These are phyloP conservation scores for Hydropsyche betteni DNA, from an alignment of 2,888 invertebrate genomes.

Conservation along the genomic window DNA sequence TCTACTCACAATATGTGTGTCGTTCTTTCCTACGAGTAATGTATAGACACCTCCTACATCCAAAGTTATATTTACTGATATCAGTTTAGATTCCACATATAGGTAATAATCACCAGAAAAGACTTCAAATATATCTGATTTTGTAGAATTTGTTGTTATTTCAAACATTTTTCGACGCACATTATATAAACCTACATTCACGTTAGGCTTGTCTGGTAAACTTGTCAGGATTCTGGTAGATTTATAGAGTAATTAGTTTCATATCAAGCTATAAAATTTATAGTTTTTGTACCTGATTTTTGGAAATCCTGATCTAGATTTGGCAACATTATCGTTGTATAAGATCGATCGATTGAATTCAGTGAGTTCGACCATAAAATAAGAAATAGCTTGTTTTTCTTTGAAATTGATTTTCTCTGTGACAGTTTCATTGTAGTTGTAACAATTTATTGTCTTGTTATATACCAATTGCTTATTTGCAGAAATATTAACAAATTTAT, in stretches of 20 bases:
- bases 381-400: constrained; percentile 58
- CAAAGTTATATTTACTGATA: constrained; percentile 50
- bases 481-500: constrained; percentile 55
- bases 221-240: constrained; percentile 45
- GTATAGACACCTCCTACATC: constrained; percentile 62
- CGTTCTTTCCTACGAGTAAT: constrained; percentile 54
- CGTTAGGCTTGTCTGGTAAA: constrained; percentile 17
- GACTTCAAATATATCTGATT: constrained; percentile 50
- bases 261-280: too few relatives aligned
- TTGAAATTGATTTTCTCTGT: constrained; percentile 54
- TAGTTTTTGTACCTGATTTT: constrained; percentile 62
- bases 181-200: constrained; percentile 43
- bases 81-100: constrained; percentile 48
- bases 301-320: constrained; percentile 67
- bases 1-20: constrained; percentile 52
- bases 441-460: constrained; percentile 51
- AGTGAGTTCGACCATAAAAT: constrained; percentile 52
- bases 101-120: constrained; percentile 54
- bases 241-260: neutral
- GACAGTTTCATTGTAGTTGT: constrained; percentile 55
- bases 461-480: constrained; percentile 51
- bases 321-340: constrained; percentile 63
- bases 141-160: constrained; percentile 40
- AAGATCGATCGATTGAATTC: constrained; percentile 42
- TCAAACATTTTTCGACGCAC: constrained; percentile 41